These are phyloP conservation scores for Dioctria linearis DNA, from an alignment of 2,888 invertebrate genomes.

Conservation along the genomic window DNA sequence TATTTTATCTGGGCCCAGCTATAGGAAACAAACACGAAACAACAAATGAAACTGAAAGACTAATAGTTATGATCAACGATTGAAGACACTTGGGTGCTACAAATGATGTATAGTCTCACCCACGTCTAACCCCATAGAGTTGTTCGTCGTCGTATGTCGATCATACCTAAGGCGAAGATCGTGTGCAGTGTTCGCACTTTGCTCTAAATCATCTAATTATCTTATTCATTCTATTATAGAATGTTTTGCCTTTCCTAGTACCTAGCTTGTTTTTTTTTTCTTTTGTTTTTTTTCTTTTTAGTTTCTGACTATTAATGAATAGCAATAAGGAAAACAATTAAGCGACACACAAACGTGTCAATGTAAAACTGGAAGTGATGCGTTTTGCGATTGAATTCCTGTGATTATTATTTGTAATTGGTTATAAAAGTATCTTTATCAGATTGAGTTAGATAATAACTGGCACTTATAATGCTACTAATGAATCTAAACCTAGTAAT, in stretches of 20 bases:
- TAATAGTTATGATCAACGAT: slow-evolving; percentile 5
- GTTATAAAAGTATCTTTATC: too few relatives aligned
- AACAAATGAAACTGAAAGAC: background rate
- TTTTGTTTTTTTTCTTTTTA: background rate
- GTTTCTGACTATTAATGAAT: background rate
- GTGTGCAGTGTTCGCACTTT: background rate
- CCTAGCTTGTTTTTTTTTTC: background rate
- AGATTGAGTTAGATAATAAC: too few relatives aligned
- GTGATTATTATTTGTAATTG: too few relatives aligned
- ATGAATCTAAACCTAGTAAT: too few relatives aligned
- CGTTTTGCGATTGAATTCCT: too few relatives aligned
- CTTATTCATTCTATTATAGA: too few relatives aligned
- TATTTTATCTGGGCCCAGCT: background rate
- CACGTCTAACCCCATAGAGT: background rate
- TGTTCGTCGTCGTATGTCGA: background rate
- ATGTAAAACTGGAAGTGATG: too few relatives aligned
- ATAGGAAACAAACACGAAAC: background rate
- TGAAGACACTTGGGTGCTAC: background rate
- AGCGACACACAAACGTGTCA: background rate
- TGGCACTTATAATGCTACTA: too few relatives aligned
- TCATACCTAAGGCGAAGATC: slow-evolving; percentile 30
- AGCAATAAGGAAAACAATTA: slow-evolving; percentile 4
- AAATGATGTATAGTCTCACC: background rate
- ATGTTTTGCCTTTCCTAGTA: too few relatives aligned
- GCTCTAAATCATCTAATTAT: slow-evolving; percentile 12